phyloP scores from a whole-genome alignment of 1,140 invertebrate genomes.

The Rhizoglyphus robini region DNA sequence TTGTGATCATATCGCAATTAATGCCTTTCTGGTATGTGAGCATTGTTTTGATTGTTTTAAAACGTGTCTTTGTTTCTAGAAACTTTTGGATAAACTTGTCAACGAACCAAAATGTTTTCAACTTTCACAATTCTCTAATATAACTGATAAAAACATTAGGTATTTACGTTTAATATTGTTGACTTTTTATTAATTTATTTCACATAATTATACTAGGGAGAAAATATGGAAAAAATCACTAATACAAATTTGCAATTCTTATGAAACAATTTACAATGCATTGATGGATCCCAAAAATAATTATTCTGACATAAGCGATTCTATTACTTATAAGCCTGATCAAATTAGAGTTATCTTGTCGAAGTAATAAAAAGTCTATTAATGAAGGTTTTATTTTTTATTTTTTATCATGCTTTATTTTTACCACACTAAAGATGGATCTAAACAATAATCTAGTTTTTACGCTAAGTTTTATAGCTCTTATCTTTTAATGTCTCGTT shows the following conservation, averaged over 20 bases:
- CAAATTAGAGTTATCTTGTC: neutral
- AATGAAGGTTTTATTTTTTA: neutral
- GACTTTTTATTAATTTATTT: no score
- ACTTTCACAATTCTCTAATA: neutral
- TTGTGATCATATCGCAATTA: constrained; percentile 14
- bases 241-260: neutral
- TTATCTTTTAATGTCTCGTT: no score
- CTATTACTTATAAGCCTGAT: neutral
- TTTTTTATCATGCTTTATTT: neutral
- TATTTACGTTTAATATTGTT: no score
- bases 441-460: no score
- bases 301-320: neutral
- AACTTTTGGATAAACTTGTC: neutral
- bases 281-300: neutral
- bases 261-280: neutral
- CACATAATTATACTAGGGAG: no score
- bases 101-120: no score
- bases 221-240: neutral
- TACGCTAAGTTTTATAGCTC: no score
- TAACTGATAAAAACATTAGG: no score
- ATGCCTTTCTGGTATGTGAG: neutral
- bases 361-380: neutral
- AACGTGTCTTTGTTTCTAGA: neutral
- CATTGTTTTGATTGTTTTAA: neutral
- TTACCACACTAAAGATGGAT: no score